These are phyloP conservation scores for Xylocampa areola DNA, from an alignment of 2,888 invertebrate genomes.

Conservation along the genomic window DNA sequence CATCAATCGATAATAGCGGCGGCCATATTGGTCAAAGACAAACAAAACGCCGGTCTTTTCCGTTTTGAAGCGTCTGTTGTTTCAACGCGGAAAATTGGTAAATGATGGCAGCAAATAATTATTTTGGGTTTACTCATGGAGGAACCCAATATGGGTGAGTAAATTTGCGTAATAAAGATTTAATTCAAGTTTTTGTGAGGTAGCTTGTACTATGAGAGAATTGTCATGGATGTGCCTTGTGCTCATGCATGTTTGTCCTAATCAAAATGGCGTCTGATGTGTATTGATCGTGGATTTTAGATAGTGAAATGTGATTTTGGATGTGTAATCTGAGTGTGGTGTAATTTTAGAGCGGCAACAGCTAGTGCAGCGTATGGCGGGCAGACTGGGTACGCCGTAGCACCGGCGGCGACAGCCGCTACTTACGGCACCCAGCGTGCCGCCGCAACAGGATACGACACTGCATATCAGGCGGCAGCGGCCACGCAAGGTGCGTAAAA, in stretches of 20 bases:
- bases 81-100: slow-evolving; percentile 84
- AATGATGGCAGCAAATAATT: slow-evolving; percentile 97
- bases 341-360: slow-evolving; percentile 91
- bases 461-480: slow-evolving; percentile 95
- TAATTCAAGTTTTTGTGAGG: slow-evolving; percentile 15
- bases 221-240: slow-evolving; percentile 72
- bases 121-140: slow-evolving; percentile 98
- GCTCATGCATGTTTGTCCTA: slow-evolving; percentile 78
- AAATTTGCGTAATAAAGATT: slow-evolving; percentile 46
- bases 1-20: slow-evolving; percentile 38
- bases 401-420: slow-evolving; percentile 94
- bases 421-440: slow-evolving; percentile 95
- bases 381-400: slow-evolving; percentile 95
- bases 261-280: slow-evolving; percentile 86
- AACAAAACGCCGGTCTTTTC: slow-evolving; percentile 85
- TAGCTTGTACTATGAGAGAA: slow-evolving; percentile 29
- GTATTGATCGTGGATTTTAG: slow-evolving; percentile 78
- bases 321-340: slow-evolving; percentile 50
- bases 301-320: slow-evolving; percentile 45
- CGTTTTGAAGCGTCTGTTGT: slow-evolving; percentile 83
- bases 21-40: slow-evolving; percentile 77
- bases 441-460: slow-evolving; percentile 94
- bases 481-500: slow-evolving; percentile 92
- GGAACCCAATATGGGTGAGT: slow-evolving; percentile 97
- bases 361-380: slow-evolving; percentile 95